Evolutionary conservation across 2,113 vertebrate species (phyloP).

Genomic region (Pterophyllum scalare): DNA sequence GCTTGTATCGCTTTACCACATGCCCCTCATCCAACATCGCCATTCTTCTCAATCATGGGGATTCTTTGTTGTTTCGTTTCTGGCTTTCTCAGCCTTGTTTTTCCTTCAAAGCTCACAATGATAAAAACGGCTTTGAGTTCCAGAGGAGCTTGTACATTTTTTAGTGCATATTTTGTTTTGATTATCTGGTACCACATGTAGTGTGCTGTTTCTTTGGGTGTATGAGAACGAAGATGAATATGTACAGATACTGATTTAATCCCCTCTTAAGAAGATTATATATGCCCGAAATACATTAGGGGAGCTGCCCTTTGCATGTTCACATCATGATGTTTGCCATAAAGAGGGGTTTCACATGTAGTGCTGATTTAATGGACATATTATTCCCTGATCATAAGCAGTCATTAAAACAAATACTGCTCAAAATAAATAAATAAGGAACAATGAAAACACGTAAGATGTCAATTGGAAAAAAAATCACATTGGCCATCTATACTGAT

Average conservation of each 20-base stretch:
- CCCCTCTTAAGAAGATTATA: constrained; percentile 16
- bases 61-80: not conserved
- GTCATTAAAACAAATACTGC: not conserved
- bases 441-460: no score
- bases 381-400: not conserved
- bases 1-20: constrained; percentile 2
- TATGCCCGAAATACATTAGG: not conserved
- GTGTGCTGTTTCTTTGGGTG: not conserved
- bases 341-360: constrained; percentile 11
- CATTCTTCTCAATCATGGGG: not conserved
- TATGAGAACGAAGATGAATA: not conserved
- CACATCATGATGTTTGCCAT: constrained; percentile 33
- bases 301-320: not conserved
- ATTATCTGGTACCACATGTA: not conserved
- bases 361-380: not conserved
- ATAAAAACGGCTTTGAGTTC: not conserved
- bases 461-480: no score
- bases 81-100: not conserved
- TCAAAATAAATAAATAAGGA: no score
- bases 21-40: not conserved
- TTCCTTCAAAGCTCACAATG: not conserved
- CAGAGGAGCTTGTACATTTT: not conserved
- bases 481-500: no score
- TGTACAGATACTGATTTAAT: constrained; percentile 22
- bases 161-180: not conserved